Percentiles rank a stretch among this genome's conserved stretches.
Evolutionary conservation across 1,140 invertebrate species (phyloP).

Genomic region (Copidosoma floridanum): DNA sequence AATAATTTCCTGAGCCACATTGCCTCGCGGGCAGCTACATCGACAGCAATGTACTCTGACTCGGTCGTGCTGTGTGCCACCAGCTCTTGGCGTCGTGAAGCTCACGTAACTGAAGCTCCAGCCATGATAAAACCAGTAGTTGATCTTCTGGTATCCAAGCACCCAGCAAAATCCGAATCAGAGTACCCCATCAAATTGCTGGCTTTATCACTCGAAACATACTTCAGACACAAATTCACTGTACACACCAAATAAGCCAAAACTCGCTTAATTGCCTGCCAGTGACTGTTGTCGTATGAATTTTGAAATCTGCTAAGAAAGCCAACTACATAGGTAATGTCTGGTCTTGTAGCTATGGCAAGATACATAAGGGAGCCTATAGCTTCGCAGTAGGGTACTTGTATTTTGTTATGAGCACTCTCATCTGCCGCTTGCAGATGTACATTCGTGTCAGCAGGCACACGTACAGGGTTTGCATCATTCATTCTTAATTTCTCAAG

Average conservation of each 20-base stretch:
- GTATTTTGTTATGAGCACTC: background rate
- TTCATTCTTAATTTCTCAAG: background rate
- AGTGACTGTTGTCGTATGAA: background rate
- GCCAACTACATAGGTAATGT: background rate
- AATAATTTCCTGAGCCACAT: background rate
- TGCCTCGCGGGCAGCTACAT: background rate
- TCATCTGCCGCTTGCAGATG: background rate
- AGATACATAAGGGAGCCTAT: background rate
- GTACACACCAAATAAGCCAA: background rate
- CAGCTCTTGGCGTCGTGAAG: background rate
- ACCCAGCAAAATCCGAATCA: background rate
- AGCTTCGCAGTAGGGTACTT: background rate
- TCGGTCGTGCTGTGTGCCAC: background rate
- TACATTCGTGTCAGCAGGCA: background rate
- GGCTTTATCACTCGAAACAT: background rate
- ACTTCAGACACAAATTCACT: background rate
- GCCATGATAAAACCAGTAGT: background rate
- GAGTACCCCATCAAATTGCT: background rate
- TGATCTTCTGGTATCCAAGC: too few relatives aligned
- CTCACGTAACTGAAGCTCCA: background rate
- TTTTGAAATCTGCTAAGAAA: background rate
- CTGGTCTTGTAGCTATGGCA: background rate
- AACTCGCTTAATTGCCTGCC: background rate
- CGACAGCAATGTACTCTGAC: background rate
- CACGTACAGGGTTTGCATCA: background rate